phyloP scores from a whole-genome alignment of 2,113 vertebrate genomes.

The Gnathochromis pfefferi region DNA sequence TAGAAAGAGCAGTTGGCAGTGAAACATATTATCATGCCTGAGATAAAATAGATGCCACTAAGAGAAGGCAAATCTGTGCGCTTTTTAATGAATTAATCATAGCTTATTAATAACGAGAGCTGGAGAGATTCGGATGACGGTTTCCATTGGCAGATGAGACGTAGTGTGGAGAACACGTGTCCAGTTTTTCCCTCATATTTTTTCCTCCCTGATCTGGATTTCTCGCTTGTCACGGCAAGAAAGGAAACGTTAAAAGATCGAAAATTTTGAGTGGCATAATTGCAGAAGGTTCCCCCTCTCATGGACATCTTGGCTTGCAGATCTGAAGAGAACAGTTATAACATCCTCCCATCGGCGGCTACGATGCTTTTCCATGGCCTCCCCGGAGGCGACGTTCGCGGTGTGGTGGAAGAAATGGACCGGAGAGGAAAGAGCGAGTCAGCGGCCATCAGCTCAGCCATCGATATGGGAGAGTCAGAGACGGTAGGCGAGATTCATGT shows the following conservation, averaged over 20 bases:
- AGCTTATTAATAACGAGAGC: slow-evolving; percentile 53
- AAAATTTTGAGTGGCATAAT: slow-evolving; percentile 49
- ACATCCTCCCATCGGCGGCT: slow-evolving; percentile 72
- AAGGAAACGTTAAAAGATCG: slow-evolving; percentile 34
- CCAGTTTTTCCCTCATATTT: slow-evolving; percentile 56
- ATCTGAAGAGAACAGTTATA: slow-evolving; percentile 76
- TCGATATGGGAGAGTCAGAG: slow-evolving; percentile 96
- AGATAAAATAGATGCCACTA: background rate
- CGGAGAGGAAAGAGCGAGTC: slow-evolving; percentile 91
- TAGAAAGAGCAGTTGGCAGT: background rate
- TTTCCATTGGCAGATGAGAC: slow-evolving; percentile 66
- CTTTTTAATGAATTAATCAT: slow-evolving; percentile 44
- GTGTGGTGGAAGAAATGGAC: slow-evolving; percentile 98
- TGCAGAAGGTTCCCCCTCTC: slow-evolving; percentile 73
- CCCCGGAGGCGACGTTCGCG: slow-evolving; percentile 94
- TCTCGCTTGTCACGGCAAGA: slow-evolving; percentile 56
- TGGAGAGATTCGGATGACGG: slow-evolving; percentile 47
- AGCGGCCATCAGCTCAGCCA: slow-evolving; percentile 93
- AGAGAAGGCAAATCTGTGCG: background rate
- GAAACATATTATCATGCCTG: background rate
- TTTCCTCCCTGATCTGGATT: slow-evolving; percentile 57
- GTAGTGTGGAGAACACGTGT: slow-evolving; percentile 65
- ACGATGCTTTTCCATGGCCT: slow-evolving; percentile 98
- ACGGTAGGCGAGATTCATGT: slow-evolving; percentile 78
- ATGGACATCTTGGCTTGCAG: slow-evolving; percentile 83